Base-by-base conservation (phyloP, 2,113 vertebrate genomes). In the Indicator indicator region DNA sequence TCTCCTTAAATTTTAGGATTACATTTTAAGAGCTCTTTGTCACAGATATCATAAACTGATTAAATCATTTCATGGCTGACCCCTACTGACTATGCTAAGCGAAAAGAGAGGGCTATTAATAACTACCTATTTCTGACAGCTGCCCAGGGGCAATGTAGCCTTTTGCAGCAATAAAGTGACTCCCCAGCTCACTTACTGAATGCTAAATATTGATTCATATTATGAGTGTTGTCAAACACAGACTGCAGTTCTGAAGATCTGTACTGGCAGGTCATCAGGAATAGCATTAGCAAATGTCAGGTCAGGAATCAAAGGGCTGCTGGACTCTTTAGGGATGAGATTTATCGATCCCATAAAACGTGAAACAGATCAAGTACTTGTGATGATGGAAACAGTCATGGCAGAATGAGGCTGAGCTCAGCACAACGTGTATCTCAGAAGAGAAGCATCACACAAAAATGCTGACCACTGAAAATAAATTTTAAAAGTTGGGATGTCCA, bases 41-140 rank as follows among this genome's bases (percentile, higher is more conserved):
- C 98, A 99, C 95, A 98, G 98, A 99, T 99, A 99, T 98, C 98
- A 99, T 98, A 98, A 98, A 97, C 98, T 98, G 98, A 99, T 99
- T 98, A 98, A 98, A 98, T 98, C 98, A 98, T 98, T 99, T 99
- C 98, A 98, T 98, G 98, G 98, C 98, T 98, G 98, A 99, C 98
- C 98, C 98, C 98, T 98, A 98, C 98, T 98, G 98, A 98, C 98
- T 98, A 98, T 98, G 97, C 98, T 98, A 99, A 98, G 98, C 94
- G 92, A 98, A 97, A 96, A 97, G 96, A 97, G 98, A 98, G 96
- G 97, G 95, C 98, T 98, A 99, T 98, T 99, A 99, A 98, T 98
- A 98, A 99, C 98, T 98, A 98, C 98, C 98, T 98, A 98, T 98
- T 99, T 98, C 98, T 98, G 98, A 99, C 98, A 99, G 98, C 97